phyloP scores from a whole-genome alignment of 2,113 vertebrate genomes.

The Alethe diademata region DNA sequence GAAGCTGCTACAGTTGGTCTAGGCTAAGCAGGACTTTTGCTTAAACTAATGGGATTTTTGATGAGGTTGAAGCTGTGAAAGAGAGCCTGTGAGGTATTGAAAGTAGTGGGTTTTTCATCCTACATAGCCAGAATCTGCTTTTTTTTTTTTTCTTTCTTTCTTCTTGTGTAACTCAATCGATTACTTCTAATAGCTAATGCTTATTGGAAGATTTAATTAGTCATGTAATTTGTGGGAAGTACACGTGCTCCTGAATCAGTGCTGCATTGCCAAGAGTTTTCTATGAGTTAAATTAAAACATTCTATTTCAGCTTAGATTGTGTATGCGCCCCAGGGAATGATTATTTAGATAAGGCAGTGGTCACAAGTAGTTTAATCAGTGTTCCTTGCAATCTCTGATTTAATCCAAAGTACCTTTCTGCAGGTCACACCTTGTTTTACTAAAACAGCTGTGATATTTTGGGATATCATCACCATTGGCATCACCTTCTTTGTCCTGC shows the following conservation, averaged over 20 bases:
- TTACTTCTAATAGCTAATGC: not conserved
- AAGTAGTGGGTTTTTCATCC: not conserved
- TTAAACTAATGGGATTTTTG: not conserved
- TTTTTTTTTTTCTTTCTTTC: not conserved
- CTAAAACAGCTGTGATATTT: not conserved
- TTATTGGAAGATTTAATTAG: not conserved
- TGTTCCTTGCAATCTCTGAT: not conserved
- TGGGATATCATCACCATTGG: not conserved
- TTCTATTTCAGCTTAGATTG: not conserved
- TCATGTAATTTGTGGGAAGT: not conserved
- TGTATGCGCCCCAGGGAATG: not conserved
- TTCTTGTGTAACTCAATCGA: not conserved
- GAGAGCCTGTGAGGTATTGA: not conserved
- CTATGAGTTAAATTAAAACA: not conserved
- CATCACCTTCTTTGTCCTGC: not conserved
- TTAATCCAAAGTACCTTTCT: not conserved
- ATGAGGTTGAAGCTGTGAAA: not conserved
- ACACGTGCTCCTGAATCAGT: not conserved
- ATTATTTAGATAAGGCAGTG: not conserved
- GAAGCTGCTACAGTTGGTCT: not conserved
- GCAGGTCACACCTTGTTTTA: not conserved
- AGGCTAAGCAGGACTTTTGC: not conserved
- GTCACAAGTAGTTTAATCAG: not conserved
- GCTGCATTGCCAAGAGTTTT: not conserved
- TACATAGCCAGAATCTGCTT: not conserved